phyloP scores from a whole-genome alignment of 2,888 invertebrate genomes.

The Macrosiphum euphorbiae region DNA sequence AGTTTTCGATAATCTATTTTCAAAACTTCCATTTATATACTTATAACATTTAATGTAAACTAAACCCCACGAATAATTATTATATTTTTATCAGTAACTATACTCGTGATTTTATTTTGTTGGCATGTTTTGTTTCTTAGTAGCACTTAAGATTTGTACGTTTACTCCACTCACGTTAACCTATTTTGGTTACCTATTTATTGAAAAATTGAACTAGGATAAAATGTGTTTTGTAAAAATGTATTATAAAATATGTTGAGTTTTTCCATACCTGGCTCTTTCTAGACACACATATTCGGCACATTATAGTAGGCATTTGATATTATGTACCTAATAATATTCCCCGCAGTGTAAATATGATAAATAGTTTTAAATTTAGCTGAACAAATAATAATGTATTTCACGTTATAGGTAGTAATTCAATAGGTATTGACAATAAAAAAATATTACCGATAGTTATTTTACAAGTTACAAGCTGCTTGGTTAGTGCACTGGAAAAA shows the following conservation, averaged over 20 bases:
- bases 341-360: background rate
- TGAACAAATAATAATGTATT: background rate
- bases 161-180: background rate
- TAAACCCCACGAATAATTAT: background rate
- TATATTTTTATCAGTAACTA: background rate
- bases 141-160: background rate
- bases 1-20: background rate
- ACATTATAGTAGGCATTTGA: background rate
- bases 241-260: background rate
- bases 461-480: background rate
- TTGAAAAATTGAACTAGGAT: background rate
- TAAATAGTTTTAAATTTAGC: background rate
- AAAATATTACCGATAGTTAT: background rate
- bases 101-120: background rate
- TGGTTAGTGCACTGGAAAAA: background rate
- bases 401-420: background rate
- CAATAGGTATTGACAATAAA: background rate
- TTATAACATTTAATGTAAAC: background rate
- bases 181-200: background rate
- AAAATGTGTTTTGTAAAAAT: background rate
- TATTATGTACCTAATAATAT: background rate
- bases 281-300: background rate
- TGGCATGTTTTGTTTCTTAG: background rate
- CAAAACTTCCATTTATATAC: background rate
- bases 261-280: background rate